phyloP scores from a whole-genome alignment of 2,888 invertebrate genomes.

The Subacronicta megacephala region DNA sequence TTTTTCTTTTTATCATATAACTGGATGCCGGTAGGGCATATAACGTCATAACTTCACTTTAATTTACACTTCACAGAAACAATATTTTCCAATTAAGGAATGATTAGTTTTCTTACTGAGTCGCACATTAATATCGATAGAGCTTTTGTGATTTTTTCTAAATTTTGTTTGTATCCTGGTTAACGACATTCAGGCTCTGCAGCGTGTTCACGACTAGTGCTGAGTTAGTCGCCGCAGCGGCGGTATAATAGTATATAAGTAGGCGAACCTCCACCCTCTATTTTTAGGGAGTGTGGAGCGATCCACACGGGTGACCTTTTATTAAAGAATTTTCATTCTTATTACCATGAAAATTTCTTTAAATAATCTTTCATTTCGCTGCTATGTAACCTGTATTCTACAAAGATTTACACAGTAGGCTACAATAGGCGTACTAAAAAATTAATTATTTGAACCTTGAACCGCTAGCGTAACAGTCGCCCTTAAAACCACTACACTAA shows the following conservation, averaged over 20 bases:
- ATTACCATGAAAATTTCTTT: too few relatives aligned
- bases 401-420: too few relatives aligned
- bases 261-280: constrained; percentile 65
- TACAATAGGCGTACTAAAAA: too few relatives aligned
- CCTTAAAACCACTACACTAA: too few relatives aligned
- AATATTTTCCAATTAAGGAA: constrained; percentile 69
- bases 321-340: constrained; percentile 9
- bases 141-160: constrained; percentile 64
- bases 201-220: constrained; percentile 71
- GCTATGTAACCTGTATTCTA: too few relatives aligned
- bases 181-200: constrained; percentile 83
- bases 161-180: constrained; percentile 60
- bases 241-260: constrained; percentile 61
- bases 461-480: too few relatives aligned
- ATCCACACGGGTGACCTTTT: constrained; percentile 65
- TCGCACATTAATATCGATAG: constrained; percentile 69
- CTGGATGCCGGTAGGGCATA: constrained; percentile 84
- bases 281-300: constrained; percentile 62
- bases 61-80: constrained; percentile 72
- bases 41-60: constrained; percentile 89
- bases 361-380: too few relatives aligned
- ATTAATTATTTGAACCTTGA: too few relatives aligned
- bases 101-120: constrained; percentile 72
- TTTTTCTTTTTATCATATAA: constrained; percentile 85
- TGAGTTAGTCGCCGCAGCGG: constrained; percentile 65